A percentile compares a stretch with the other conserved stretches of the same genome.
These are phyloP conservation scores for Subacronicta megacephala DNA, from an alignment of 2,888 invertebrate species.

Conservation along the genomic window DNA sequence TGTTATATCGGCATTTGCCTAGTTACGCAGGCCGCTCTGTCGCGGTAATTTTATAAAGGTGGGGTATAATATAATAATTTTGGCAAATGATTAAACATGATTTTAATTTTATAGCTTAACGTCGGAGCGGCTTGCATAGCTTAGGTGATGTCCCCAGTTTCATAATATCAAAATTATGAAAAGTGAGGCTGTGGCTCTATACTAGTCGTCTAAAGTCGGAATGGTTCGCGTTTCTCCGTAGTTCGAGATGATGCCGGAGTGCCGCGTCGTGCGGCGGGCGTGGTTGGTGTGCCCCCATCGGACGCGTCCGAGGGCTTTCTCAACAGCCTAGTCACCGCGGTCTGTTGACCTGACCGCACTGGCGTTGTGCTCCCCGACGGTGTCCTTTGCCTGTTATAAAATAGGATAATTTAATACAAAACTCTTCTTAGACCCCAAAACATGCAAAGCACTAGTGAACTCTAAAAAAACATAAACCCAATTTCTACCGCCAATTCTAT, in stretches of 20 bases:
- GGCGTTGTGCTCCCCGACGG: constrained; percentile 94
- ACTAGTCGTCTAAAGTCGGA: constrained; percentile 91
- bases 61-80: constrained; percentile 57
- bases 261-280: constrained; percentile 79
- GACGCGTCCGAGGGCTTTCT: constrained; percentile 92
- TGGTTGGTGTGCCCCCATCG: constrained; percentile 89
- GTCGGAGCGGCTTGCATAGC: constrained; percentile 72
- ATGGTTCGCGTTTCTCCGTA: constrained; percentile 91
- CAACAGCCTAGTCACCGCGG: constrained; percentile 90
- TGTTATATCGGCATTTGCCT: constrained; percentile 72
- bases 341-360: constrained; percentile 91
- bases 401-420: constrained; percentile 39
- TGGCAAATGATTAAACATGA: constrained; percentile 57
- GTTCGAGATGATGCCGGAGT: constrained; percentile 83
- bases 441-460: constrained; percentile 59
- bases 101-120: constrained; percentile 51
- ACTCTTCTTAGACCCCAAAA: constrained; percentile 12
- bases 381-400: constrained; percentile 91
- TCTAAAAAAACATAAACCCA: constrained; percentile 43
- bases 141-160: constrained; percentile 54
- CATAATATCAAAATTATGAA: constrained; percentile 49
- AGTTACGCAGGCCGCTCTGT: constrained; percentile 69
- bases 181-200: constrained; percentile 33
- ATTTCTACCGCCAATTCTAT: constrained; percentile 48
- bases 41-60: constrained; percentile 48